Evolutionary conservation across 1,140 invertebrate species (phyloP).

Genomic region (Tetramorium simillimum): DNA sequence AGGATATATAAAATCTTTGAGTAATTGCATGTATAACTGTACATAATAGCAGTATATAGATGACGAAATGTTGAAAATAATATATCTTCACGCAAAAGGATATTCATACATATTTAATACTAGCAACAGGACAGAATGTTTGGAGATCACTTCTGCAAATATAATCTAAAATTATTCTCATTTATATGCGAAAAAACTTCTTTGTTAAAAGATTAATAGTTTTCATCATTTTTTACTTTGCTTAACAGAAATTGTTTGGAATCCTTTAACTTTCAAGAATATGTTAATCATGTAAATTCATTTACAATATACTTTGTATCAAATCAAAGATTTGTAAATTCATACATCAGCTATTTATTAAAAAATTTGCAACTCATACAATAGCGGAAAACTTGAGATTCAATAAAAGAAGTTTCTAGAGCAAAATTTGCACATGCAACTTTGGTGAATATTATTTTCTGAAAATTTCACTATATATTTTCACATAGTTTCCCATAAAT

Average conservation of each 20-base stretch:
- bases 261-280: constrained; percentile 12
- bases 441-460: not conserved
- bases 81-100: constrained; percentile 57
- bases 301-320: constrained; percentile 18
- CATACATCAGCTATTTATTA: constrained; percentile 40
- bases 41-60: constrained; percentile 53
- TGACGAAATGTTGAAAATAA: constrained; percentile 57
- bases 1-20: constrained; percentile 58
- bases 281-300: constrained; percentile 21
- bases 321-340: constrained; percentile 46
- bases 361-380: constrained; percentile 66
- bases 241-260: not conserved
- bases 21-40: constrained; percentile 49
- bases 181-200: constrained; percentile 28
- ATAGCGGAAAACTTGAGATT: constrained; percentile 74
- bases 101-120: constrained; percentile 41
- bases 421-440: not conserved
- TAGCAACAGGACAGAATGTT: constrained; percentile 44
- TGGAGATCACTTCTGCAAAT: constrained; percentile 49
- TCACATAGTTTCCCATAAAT: not conserved
- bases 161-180: constrained; percentile 31
- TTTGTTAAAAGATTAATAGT: constrained; percentile 13
- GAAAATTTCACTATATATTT: not conserved
- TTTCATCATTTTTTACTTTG: constrained; percentile 38
- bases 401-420: constrained; percentile 33